Conservation (phyloP, 2,888 invertebrate species). For the Epiblema foenella region DNA sequence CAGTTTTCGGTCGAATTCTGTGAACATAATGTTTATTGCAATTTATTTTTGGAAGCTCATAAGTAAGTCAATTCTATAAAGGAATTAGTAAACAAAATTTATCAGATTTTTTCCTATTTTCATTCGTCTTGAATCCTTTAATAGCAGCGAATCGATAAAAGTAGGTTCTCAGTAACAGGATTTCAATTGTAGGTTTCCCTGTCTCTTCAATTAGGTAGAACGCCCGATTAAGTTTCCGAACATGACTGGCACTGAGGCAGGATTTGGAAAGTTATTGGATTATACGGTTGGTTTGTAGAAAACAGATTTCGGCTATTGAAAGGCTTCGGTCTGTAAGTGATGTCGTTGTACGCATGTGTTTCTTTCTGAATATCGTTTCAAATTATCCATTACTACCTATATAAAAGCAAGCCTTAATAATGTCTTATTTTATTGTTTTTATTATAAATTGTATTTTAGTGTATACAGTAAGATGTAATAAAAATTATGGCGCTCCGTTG, state of each 20-base stretch:
- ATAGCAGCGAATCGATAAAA: conserved; percentile 8
- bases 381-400: neutral
- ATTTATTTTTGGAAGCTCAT: too few species aligned
- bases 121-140: too few species aligned
- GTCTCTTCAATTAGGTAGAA: conserved; percentile 41
- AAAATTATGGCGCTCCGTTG: too few species aligned
- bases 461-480: too few species aligned
- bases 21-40: too few species aligned
- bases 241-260: conserved; percentile 41
- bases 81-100: too few species aligned
- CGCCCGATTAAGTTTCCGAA: conserved; percentile 42
- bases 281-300: conserved; percentile 53
- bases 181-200: conserved; percentile 41
- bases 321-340: conserved; percentile 49
- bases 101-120: too few species aligned
- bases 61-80: too few species aligned
- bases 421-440: too few species aligned
- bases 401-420: neutral
- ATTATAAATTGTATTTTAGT: too few species aligned
- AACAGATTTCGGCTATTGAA: conserved; percentile 57
- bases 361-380: neutral
- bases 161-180: conserved; percentile 32
- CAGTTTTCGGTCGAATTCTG: too few species aligned
- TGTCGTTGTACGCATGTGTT: conserved; percentile 17
- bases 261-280: conserved; percentile 47